Evolutionary conservation across 2,113 vertebrate species (phyloP).

Genomic region (Athene noctua): DNA sequence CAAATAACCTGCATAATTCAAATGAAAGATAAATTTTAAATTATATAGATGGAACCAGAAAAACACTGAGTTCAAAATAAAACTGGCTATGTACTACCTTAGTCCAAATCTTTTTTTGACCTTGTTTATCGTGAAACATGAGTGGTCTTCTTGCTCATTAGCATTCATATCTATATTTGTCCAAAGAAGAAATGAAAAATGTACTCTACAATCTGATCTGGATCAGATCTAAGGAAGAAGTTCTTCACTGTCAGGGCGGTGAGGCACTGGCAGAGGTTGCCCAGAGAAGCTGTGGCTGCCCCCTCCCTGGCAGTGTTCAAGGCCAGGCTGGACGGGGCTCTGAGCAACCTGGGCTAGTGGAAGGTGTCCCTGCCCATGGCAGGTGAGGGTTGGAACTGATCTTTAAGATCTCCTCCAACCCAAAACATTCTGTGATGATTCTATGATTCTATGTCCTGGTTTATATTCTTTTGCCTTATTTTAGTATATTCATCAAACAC

Average conservation of each 20-base stretch:
- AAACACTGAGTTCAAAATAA: not conserved
- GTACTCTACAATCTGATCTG: not conserved
- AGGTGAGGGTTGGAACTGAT: too few species aligned
- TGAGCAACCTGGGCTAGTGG: too few species aligned
- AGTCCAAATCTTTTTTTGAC: not conserved
- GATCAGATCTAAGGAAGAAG: too few species aligned
- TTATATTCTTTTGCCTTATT: slow-evolving; percentile 2
- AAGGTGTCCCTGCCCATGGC: too few species aligned
- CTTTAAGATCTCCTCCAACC: too few species aligned
- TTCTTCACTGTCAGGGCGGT: too few species aligned
- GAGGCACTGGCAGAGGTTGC: too few species aligned
- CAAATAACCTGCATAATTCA: slow-evolving; percentile 13
- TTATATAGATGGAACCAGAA: not conserved
- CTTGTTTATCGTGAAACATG: not conserved
- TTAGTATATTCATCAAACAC: not conserved
- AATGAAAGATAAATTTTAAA: slow-evolving; percentile 12
- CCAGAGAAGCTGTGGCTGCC: too few species aligned
- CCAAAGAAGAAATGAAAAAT: slow-evolving; percentile 5
- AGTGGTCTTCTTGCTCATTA: not conserved
- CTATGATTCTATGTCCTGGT: not conserved
- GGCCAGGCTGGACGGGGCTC: too few species aligned
- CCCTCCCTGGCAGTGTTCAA: too few species aligned
- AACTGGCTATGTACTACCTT: not conserved
- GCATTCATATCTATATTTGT: not conserved
- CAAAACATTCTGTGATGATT: too few species aligned